Evolutionary conservation across 2,888 invertebrate genomes (phyloP).

Genomic region (Tenthredo mesomela): DNA sequence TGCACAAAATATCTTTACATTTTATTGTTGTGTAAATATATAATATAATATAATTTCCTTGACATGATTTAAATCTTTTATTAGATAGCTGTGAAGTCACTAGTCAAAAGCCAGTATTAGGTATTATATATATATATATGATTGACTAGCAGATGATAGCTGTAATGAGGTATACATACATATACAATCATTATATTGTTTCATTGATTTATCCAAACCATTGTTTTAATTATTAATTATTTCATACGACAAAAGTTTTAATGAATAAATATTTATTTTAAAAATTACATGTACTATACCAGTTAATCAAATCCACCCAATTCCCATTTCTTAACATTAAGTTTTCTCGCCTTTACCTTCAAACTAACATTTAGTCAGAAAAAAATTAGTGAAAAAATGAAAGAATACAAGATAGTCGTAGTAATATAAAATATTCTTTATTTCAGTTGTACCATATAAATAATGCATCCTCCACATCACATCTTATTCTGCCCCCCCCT

Average conservation of each 20-base stretch:
- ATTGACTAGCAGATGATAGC: constrained; percentile 20
- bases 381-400: too few relatives aligned
- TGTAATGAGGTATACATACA: not conserved
- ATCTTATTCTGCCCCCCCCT: too few relatives aligned
- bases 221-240: constrained; percentile 27
- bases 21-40: not conserved
- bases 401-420: too few relatives aligned
- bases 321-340: constrained; percentile 2
- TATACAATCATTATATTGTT: constrained; percentile 5
- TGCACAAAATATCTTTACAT: not conserved
- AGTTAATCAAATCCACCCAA: not conserved
- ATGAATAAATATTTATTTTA: constrained; percentile 24
- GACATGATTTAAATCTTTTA: not conserved
- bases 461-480: too few relatives aligned
- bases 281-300: not conserved
- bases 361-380: too few relatives aligned
- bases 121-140: constrained; percentile 41
- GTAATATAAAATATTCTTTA: too few relatives aligned
- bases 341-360: too few relatives aligned
- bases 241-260: not conserved
- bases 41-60: too few relatives aligned
- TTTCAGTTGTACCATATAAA: too few relatives aligned
- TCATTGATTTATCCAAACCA: constrained; percentile 12
- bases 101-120: constrained; percentile 70
- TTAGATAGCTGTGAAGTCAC: constrained; percentile 55